Base-by-base conservation (phyloP, 2,113 vertebrate genomes). In the Bufo bufo region DNA sequence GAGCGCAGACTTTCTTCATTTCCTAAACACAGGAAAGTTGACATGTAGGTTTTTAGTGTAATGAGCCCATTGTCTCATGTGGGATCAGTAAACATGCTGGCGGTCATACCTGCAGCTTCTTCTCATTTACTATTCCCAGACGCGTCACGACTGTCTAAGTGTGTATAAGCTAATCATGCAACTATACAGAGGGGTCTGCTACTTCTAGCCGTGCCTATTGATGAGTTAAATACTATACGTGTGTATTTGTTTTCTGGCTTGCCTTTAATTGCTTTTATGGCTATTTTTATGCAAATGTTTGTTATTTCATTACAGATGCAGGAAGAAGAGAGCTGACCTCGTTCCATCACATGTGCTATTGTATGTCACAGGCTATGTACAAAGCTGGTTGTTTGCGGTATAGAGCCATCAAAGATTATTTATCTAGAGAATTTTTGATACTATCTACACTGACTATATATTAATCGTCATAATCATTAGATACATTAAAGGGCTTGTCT, bases 21-120 rank as follows among this genome's bases (percentile, higher is more conserved):
- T 63, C 50, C 81, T 66, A 83, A 86, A 71, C 69, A 81, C 65
- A 23, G 72, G 72, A 84, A 88, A 77, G 84, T 82, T 87, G 87
- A 72, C 86, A 3, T 89, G 86, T 58, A 80, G 59, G 54, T 83
- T 77, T 80, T 90, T 80, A 11, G 52, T 85, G 74, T 77, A 82
- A 72, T 43, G 82, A 43, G 45, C 49, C 14, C 1, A 0, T 69
- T 54, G 17, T 45, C 14, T 81, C 17, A 86, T 90, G 82, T 56
- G 78, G 71, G 85, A 88, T 66, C 6, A 6, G 23, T 5, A 66
- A 61, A 89, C 90, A 91, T 85, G 4, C 8, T 83, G 20, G 52
- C 43, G 85, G 82, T 89, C 0, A 0, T 89, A 66, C 83, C 78
- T 92, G 47, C 19, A 88, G 49, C 82, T 72, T 54, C n/a, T 78